Conservation (phyloP, 37 sponge, comb jelly and placozoan genomes). For the Cliona cf. orientalis region DNA sequence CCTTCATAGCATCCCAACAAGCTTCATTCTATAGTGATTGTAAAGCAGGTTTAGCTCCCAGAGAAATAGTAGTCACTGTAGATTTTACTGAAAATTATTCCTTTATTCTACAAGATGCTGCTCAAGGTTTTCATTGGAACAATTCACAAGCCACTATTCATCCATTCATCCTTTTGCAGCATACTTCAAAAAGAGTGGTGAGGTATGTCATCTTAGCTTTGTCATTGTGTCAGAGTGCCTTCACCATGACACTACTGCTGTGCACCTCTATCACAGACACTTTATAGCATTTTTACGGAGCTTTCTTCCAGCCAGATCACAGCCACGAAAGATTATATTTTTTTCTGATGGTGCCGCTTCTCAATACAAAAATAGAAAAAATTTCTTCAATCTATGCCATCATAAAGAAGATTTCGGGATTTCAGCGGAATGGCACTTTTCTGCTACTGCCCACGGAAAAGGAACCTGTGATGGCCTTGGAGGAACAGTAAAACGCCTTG, state of each 20-base stretch:
- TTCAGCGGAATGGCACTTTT: constrained; percentile 37
- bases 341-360: too few relatives aligned
- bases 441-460: constrained; percentile 31
- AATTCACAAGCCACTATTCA: constrained; percentile 72
- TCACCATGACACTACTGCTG: constrained; percentile 53
- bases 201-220: constrained; percentile 35
- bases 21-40: constrained; percentile 25
- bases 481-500: too few relatives aligned
- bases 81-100: constrained; percentile 71
- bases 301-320: neutral
- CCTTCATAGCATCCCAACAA: constrained; percentile 45
- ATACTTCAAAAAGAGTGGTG: constrained; percentile 19
- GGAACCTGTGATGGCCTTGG: too few relatives aligned
- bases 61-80: constrained; percentile 36
- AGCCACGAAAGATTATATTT: constrained; percentile 34
- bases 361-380: constrained; percentile 17
- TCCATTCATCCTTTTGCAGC: constrained; percentile 61
- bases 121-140: constrained; percentile 74
- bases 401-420: constrained; percentile 27
- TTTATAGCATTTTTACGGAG: constrained; percentile 18
- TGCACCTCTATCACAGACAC: constrained; percentile 29
- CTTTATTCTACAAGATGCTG: constrained; percentile 59
- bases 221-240: constrained; percentile 51
- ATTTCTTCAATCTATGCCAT: constrained; percentile 4
- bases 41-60: neutral